Evolutionary conservation across 2,113 vertebrate species (phyloP), one percentile per base, ranked within the genome.

Genomic region (Clarias magur): DNA sequence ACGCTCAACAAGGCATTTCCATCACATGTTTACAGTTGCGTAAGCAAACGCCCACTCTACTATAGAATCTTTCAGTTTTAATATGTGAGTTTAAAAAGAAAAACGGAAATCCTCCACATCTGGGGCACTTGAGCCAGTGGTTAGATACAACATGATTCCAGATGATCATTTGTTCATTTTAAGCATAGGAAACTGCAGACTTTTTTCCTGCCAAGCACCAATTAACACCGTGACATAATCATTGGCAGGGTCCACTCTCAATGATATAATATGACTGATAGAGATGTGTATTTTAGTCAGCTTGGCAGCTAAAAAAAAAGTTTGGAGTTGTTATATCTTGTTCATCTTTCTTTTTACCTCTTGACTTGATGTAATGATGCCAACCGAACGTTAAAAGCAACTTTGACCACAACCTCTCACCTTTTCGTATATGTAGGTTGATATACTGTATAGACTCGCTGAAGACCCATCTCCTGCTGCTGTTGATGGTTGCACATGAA

Each of bases 21-120:
- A 53, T 75, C 59, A 83, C 48, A 48, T 89, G 63, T 83, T 30
- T 76, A 63, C 68, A 42, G 81, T 78, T 82, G 34, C 19, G 60
- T 59, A 27, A 27, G n/a, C 3, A 27, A 82, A 34, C 3, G 1
- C 73, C 27, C 8, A 15, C 15, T 76, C 38, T 62, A 17, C 5
- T 59, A 11, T 38, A 10, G 23, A 12, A 9, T 75, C 42, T n/a
- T 84, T 48, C 0, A 19, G 60, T 85, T 60, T 27, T 62, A 16
- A 48, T 84, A 9, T 54, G 21, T 54, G 19, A 34, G 38, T 72
- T 48, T 23, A 73, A 73, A 21, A 15, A n/a, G 38, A 19, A 38
- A 70, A 72, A 42, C 0, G 38, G 8, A 38, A 70, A 72, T 10
- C 5, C 38, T 73, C 11, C n/a, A 79, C 48, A 17, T 6, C n/a